Base-by-base conservation (phyloP, 2,113 vertebrate genomes). In the Etheostoma spectabile region DNA sequence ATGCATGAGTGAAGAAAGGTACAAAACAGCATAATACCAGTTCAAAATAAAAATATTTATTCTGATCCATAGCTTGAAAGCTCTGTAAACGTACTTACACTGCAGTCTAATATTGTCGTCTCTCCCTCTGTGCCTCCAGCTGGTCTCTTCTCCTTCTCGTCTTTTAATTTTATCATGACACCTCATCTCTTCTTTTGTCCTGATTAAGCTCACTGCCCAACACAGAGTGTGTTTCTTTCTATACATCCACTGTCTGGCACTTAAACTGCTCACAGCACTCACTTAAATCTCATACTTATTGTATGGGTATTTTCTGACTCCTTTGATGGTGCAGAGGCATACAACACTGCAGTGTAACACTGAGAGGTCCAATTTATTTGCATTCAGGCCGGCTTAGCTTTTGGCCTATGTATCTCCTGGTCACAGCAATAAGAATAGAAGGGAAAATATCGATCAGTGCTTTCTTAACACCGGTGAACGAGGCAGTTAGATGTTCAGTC, bases 391-490 rank as follows among this genome's bases (percentile, higher is more conserved):
- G 8, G 52, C 77, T 80, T 63, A 68, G 74, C 74, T 66, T 80
- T 22, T 8, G 11, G 57, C 51, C 82, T 62, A 79, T 89, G 83
- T 80, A 81, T 66, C 63, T 83, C 33, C 51, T 56, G 71, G 76
- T 76, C 76, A 62, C 73, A 81, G 80, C 64, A 45, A 73, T 52
- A 82, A 68, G 63, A 64, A 16, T 49, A 84, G 80, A 64, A 51
- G 49, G 80, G 30, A 33, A 80, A 62, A 19, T 77, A 88, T 87
- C 67, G 62, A 91, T 80, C 59, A 42, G 63, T 64, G 22, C 27
- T 83, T 72, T 79, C 48, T 59, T 48, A 61, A 88, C 45, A 30
- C 16, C 22, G 73, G n/a, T 22, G 5, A 53, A 18, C 56, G 49
- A 77, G 72, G 65, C 70, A 57, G 53, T 63, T 63, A 64, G 30